Conservation (phyloP, 1,140 invertebrate genomes). For the Diplogasteroides magnus region DNA sequence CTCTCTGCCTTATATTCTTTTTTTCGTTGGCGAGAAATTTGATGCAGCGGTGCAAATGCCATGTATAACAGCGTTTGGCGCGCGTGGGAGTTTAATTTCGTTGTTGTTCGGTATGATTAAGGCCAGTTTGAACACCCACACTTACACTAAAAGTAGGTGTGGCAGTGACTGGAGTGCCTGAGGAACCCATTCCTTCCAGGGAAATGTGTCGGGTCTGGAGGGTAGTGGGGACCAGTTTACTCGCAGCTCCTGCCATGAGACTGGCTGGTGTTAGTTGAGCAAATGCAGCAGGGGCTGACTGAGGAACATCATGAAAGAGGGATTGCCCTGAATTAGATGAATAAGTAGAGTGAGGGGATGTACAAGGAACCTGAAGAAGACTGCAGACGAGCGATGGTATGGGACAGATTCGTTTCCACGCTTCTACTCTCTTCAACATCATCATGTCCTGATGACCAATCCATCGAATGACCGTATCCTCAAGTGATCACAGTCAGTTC, state of each 20-base stretch:
- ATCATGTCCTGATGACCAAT: neutral
- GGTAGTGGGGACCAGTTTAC: neutral
- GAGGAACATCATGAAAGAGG: neutral
- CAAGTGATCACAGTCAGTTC: too few relatives aligned
- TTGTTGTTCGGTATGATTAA: too few relatives aligned
- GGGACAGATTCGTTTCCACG: neutral
- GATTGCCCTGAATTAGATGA: neutral
- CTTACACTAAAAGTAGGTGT: neutral
- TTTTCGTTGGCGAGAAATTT: too few relatives aligned
- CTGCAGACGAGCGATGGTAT: neutral
- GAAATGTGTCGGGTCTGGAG: neutral
- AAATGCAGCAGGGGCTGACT: neutral
- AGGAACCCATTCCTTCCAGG: neutral
- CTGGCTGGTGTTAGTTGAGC: neutral
- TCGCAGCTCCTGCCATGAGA: too few relatives aligned
- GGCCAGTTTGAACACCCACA: neutral
- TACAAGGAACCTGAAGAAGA: neutral
- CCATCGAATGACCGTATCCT: neutral
- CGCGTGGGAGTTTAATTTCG: too few relatives aligned
- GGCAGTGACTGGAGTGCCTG: too few relatives aligned
- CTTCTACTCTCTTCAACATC: neutral
- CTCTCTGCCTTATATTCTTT: too few relatives aligned
- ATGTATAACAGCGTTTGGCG: too few relatives aligned
- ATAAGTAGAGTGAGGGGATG: neutral
- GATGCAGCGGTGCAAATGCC: too few relatives aligned